These are phyloP conservation scores for Sturnus vulgaris DNA, from an alignment of 2,113 vertebrate species.

Conservation along the genomic window DNA sequence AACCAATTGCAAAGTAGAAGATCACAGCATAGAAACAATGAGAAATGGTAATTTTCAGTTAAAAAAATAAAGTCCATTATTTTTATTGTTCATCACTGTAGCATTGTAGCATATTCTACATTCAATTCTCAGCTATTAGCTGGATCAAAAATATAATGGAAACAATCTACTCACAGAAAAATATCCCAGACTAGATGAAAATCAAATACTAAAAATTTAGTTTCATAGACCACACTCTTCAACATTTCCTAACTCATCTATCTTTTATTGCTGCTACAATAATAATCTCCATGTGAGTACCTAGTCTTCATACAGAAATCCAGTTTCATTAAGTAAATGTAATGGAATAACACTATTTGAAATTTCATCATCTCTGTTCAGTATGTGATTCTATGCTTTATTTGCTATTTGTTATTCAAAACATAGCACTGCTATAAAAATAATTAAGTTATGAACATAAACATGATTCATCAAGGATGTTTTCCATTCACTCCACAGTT, in stretches of 20 bases:
- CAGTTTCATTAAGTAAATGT: neutral
- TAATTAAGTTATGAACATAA: neutral
- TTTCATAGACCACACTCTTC: neutral
- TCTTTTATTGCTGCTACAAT: neutral
- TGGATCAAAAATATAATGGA: neutral
- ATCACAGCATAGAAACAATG: neutral
- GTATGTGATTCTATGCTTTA: neutral
- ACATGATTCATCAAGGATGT: neutral
- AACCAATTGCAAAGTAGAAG: neutral
- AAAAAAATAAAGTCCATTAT: neutral
- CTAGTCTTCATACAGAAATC: neutral
- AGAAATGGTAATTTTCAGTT: neutral
- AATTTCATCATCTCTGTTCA: neutral
- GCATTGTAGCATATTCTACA: neutral
- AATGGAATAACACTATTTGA: neutral
- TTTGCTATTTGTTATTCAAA: neutral
- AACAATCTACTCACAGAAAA: neutral
- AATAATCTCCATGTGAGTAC: neutral
- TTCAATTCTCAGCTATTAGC: neutral
- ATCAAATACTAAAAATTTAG: neutral
- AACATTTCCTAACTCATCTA: neutral
- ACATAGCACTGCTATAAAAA: neutral
- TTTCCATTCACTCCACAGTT: neutral
- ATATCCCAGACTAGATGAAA: neutral
- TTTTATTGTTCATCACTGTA: neutral